Evolutionary conservation across 2,888 invertebrate genomes (phyloP).

Genomic region (Melieria picta): DNA sequence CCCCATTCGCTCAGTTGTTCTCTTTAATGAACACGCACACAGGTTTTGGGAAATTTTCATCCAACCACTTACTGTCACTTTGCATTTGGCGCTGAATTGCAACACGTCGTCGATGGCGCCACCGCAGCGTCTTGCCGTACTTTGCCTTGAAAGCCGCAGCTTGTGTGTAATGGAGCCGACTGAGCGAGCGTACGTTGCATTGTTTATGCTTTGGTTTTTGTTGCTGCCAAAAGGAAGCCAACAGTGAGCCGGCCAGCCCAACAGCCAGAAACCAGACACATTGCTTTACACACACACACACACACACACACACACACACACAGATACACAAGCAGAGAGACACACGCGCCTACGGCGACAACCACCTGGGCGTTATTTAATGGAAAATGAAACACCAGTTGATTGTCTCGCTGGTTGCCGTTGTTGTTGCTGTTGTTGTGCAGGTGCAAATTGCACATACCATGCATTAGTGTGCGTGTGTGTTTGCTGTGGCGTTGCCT

Average conservation of each 20-base stretch:
- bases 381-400: slow-evolving; percentile 61
- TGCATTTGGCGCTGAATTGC: background rate
- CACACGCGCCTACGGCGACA: slow-evolving; percentile 14
- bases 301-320: slow-evolving; percentile 4
- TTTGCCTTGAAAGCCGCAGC: slow-evolving; percentile 40
- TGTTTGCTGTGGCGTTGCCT: too few species aligned
- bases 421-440: slow-evolving; percentile 1
- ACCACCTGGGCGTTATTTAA: slow-evolving; percentile 40
- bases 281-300: background rate
- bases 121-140: background rate
- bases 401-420: slow-evolving; percentile 47
- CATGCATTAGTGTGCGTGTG: too few species aligned
- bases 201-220: slow-evolving; percentile 15
- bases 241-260: slow-evolving; percentile 20
- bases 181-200: slow-evolving; percentile 7
- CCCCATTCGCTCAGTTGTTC: slow-evolving; percentile 11
- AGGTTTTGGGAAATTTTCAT: slow-evolving; percentile 19
- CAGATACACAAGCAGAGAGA: background rate
- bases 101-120: background rate
- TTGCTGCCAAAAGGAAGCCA: slow-evolving; percentile 14
- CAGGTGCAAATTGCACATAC: background rate
- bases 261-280: slow-evolving; percentile 4
- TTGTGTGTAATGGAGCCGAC: slow-evolving; percentile 20
- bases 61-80: background rate
- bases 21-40: too few species aligned